Evolutionary conservation across 1,140 invertebrate species (phyloP).

Genomic region (Trichonephila clavipes): DNA sequence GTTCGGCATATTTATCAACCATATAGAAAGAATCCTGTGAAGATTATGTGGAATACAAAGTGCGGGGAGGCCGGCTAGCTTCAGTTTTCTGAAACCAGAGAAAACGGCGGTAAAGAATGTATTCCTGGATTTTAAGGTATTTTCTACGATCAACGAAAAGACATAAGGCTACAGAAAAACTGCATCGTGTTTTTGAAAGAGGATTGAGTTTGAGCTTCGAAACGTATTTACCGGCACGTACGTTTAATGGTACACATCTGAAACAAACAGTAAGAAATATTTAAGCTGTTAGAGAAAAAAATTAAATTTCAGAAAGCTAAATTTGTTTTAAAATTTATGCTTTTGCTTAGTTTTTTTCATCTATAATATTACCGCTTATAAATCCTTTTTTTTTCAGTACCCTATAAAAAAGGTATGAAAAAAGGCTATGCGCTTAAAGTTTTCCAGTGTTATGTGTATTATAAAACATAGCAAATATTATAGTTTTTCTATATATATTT

Average conservation of each 20-base stretch:
- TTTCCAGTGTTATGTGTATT: no score
- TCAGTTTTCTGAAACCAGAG: background rate
- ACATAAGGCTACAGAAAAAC: background rate
- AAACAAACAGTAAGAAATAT: background rate
- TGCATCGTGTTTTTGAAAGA: background rate
- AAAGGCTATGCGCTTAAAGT: no score
- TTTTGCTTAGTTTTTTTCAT: no score
- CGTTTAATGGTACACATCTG: background rate
- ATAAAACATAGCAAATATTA: no score
- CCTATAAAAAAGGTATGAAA: no score
- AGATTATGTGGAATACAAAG: constrained; percentile 27
- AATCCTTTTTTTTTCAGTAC: no score
- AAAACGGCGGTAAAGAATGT: background rate
- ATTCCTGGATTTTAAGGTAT: constrained; percentile 27
- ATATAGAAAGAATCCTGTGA: background rate
- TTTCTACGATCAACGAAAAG: background rate
- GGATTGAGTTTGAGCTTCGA: background rate
- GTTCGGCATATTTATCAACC: constrained; percentile 30
- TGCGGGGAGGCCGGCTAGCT: background rate
- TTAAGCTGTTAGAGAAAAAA: no score
- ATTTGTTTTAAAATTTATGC: no score
- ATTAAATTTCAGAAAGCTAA: no score
- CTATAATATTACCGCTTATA: no score
- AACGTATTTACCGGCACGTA: background rate
- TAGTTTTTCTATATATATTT: no score